Base-by-base conservation (phyloP, 2,113 vertebrate genomes). In the Xenopus borealis region DNA sequence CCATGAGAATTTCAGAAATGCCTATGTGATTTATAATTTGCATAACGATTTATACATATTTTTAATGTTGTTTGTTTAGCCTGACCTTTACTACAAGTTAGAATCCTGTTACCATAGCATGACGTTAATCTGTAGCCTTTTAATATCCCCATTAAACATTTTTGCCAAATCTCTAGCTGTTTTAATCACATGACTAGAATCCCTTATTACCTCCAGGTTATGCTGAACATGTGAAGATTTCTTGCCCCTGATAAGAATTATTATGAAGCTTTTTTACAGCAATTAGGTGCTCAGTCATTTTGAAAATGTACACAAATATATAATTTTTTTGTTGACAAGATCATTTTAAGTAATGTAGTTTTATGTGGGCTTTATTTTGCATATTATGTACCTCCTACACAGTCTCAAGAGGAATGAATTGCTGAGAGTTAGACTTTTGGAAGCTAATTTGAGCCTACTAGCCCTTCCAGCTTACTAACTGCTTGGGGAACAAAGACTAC, bases 321-420 rank as follows among this genome's bases (percentile, higher is more conserved):
- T 55, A 18, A 55, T 55, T 55, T 55, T 40, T 55, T 55, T 55
- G 53, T 55, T 55, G 53, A 55, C 53, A 55, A 55, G 53, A 3
- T 55, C 17, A 55, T 9, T 55, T 55, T 55, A 55, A 55, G 53
- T 55, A 55, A 55, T 55, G 53, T 55, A 55, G 53, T n/a, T 55
- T 55, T 55, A 55, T 55, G 53, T 55, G 53, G 53, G 53, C 17
- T 55, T 17, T 55, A 55, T 55, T 55, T 55, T 55, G 53, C 53
- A 55, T 55, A 55, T 55, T n/a, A 0, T n/a, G 3, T 55, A 9
- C 53, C 53, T 16, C 53, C 53, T 55, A 55, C 53, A 55, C 53
- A 55, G 53, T 55, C 53, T 55, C 53, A 55, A n/a, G 53, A 17
- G 53, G 1, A 3, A n/a, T 55, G 17, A 55, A 53, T 53, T 53